Conservation (phyloP, 2,113 vertebrate genomes). For the Todiramphus chloris region DNA sequence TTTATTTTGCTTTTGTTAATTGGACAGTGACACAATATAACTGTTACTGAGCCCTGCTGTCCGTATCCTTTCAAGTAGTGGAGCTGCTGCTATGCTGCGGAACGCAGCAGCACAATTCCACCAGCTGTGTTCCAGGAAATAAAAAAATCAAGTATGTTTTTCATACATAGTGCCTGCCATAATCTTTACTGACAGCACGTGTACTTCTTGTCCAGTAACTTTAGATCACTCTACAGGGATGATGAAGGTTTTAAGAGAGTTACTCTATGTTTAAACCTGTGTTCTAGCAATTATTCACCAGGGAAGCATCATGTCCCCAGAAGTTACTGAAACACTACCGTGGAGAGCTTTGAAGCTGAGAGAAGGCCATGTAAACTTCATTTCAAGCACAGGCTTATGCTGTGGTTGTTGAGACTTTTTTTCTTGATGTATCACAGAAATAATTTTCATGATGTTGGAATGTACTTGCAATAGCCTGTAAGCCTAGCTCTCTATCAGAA, state of each 20-base stretch:
- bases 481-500: background rate
- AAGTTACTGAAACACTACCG: background rate
- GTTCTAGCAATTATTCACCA: background rate
- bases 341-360: background rate
- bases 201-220: background rate
- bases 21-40: conserved; percentile 39
- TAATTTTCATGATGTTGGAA: background rate
- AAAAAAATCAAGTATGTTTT: background rate
- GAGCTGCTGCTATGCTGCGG: background rate
- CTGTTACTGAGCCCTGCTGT: background rate
- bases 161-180: background rate
- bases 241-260: background rate
- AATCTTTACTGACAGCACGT: background rate
- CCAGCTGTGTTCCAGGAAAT: background rate
- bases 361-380: background rate
- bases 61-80: background rate
- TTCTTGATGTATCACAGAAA: background rate
- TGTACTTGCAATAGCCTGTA: background rate
- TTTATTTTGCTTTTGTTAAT: conserved; percentile 60
- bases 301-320: background rate
- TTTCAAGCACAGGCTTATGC: background rate
- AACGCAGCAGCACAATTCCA: background rate
- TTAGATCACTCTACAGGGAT: background rate
- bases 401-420: background rate
- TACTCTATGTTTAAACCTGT: background rate